phyloP scores from a whole-genome alignment of 2,888 invertebrate species.

The Mythimna lalbum region DNA sequence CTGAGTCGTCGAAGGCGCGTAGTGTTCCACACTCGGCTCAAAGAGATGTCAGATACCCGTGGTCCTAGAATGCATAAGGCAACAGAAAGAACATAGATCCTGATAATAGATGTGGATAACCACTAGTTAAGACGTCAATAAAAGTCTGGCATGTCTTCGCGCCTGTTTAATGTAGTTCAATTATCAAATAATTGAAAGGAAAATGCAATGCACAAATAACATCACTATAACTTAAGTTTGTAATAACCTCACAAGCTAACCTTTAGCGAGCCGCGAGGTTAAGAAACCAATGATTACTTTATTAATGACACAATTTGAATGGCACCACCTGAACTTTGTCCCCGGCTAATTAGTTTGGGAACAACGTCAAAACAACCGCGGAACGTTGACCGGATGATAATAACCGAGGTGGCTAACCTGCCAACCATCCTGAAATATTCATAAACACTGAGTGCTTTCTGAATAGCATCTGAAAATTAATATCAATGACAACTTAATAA shows the following conservation, averaged over 20 bases:
- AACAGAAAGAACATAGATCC: too few relatives aligned
- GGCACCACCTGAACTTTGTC: constrained; percentile 42
- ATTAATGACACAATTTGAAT: constrained; percentile 33
- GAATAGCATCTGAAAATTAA: constrained; percentile 10
- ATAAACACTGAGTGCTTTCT: constrained; percentile 17
- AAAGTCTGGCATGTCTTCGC: too few relatives aligned
- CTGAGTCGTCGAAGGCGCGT: too few relatives aligned
- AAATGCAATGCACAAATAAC: too few relatives aligned
- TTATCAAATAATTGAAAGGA: background rate
- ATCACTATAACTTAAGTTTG: background rate
- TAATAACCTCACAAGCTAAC: background rate
- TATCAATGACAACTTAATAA: constrained; percentile 31
- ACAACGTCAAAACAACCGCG: constrained; percentile 18
- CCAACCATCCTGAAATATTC: constrained; percentile 6
- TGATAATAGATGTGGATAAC: too few relatives aligned
- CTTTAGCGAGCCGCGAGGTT: background rate
- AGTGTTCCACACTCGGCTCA: too few relatives aligned
- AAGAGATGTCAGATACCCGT: too few relatives aligned
- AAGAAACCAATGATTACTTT: constrained; percentile 2
- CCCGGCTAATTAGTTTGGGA: constrained; percentile 32
- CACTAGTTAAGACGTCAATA: too few relatives aligned
- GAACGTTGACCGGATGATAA: constrained; percentile 13
- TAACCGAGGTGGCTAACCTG: constrained; percentile 16
- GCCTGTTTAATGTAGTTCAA: background rate
- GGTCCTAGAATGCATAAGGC: too few relatives aligned